Evolutionary conservation across 2,113 vertebrate genomes (phyloP).

Genomic region (Phasianus colchicus): DNA sequence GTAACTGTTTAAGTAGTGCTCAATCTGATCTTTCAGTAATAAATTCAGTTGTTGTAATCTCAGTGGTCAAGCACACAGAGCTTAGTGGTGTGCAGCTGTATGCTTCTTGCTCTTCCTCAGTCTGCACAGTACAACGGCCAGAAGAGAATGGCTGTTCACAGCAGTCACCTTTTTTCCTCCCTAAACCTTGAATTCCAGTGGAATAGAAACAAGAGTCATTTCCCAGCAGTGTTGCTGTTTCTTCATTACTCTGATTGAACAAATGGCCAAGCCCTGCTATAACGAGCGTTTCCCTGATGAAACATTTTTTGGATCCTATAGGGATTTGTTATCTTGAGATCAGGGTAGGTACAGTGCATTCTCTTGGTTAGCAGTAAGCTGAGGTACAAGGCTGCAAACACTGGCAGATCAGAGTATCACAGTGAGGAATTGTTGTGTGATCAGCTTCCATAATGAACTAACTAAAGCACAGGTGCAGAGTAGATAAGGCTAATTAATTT

Average conservation of each 20-base stretch:
- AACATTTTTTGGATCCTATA: not conserved
- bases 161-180: not conserved
- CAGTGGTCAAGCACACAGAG: not conserved
- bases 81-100: not conserved
- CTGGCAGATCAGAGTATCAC: not conserved
- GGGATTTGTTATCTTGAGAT: not conserved
- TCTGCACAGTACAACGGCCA: not conserved
- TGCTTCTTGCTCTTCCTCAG: not conserved
- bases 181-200: not conserved
- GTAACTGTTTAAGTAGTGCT: not conserved
- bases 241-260: not conserved
- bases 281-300: not conserved
- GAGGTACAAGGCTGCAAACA: not conserved
- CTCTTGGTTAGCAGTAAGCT: not conserved
- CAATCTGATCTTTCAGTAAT: not conserved
- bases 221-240: fast-evolving
- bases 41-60: not conserved
- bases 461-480: not conserved
- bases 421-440: not conserved
- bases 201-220: not conserved
- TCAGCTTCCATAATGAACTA: not conserved
- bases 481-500: not conserved
- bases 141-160: not conserved
- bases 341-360: not conserved
- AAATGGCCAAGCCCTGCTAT: not conserved